Evolutionary conservation across 2,888 invertebrate species (phyloP).

Genomic region (Parelbella ahira): DNA sequence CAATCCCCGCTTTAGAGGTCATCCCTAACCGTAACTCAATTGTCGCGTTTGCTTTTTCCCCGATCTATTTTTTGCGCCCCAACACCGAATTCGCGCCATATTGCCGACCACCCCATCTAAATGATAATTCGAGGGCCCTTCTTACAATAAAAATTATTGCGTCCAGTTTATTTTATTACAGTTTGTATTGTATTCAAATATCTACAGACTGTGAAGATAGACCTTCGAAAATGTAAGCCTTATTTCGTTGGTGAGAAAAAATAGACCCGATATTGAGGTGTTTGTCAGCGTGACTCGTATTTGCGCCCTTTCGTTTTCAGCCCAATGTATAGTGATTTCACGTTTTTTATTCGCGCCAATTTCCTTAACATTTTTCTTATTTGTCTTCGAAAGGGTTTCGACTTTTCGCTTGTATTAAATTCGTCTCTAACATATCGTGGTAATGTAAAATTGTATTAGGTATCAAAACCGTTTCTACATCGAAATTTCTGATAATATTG

Average conservation of each 20-base stretch:
- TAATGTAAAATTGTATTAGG: background rate
- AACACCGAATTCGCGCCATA: conserved; percentile 66
- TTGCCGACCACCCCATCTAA: conserved; percentile 74
- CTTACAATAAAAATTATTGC: conserved; percentile 79
- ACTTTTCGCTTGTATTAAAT: conserved; percentile 5
- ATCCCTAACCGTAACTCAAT: conserved; percentile 63
- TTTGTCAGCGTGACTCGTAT: conserved; percentile 12
- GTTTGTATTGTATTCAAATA: conserved; percentile 73
- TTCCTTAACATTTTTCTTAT: conserved; percentile 26
- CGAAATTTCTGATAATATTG: no score
- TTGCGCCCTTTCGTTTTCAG: conserved; percentile 21
- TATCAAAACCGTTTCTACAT: no score
- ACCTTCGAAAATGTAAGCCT: conserved; percentile 24
- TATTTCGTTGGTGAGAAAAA: conserved; percentile 13
- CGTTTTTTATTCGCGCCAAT: conserved; percentile 19
- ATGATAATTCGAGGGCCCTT: conserved; percentile 75
- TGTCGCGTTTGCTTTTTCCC: conserved; percentile 47
- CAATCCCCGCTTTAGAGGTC: conserved; percentile 41
- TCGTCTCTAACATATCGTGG: background rate
- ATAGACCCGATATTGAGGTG: conserved; percentile 15
- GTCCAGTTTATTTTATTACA: conserved; percentile 78
- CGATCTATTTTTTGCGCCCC: conserved; percentile 58
- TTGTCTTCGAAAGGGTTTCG: conserved; percentile 15
- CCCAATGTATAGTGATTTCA: conserved; percentile 19
- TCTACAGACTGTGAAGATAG: conserved; percentile 44